Conservation (phyloP, 1,140 invertebrate species). For the Drosophila ananassae region DNA sequence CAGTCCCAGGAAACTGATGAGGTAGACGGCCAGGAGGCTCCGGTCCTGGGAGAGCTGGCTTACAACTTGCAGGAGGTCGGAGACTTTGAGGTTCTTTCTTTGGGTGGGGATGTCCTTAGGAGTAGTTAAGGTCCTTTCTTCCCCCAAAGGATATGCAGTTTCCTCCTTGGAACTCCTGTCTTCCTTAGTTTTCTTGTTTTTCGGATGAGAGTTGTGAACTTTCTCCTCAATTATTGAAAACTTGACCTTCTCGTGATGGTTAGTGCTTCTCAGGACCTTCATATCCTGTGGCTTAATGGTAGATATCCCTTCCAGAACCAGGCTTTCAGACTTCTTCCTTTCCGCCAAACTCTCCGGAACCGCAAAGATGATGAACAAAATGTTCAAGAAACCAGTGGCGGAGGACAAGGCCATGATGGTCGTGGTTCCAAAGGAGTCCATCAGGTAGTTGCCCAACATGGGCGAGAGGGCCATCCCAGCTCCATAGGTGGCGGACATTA, state of each 20-base stretch:
- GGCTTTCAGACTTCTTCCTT: constrained; percentile 87
- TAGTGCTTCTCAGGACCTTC: too few species aligned
- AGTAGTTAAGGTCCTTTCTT: too few species aligned
- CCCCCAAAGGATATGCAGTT: too few species aligned
- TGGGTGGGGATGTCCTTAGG: too few species aligned
- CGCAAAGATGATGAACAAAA: constrained; percentile 98
- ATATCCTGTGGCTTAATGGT: neutral
- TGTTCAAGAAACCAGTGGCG: constrained; percentile 97
- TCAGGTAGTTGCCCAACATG: constrained; percentile 96
- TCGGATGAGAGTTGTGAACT: neutral
- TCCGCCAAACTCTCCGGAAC: constrained; percentile 98
- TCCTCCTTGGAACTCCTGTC: too few species aligned
- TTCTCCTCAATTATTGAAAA: neutral
- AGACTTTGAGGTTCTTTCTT: neutral
- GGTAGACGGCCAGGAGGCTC: constrained; percentile 97
- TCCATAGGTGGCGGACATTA: constrained; percentile 99
- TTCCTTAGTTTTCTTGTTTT: neutral
- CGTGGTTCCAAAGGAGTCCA: constrained; percentile 94
- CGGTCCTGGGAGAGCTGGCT: constrained; percentile 96
- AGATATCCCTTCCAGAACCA: constrained; percentile 86
- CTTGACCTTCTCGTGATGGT: too few species aligned
- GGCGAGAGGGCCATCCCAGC: constrained; percentile 98
- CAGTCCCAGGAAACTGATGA: constrained; percentile 98
- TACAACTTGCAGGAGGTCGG: constrained; percentile 87
- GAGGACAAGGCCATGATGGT: constrained; percentile 97